phyloP scores from a whole-genome alignment of 1,140 invertebrate genomes.

The Tetramorium alpestre region DNA sequence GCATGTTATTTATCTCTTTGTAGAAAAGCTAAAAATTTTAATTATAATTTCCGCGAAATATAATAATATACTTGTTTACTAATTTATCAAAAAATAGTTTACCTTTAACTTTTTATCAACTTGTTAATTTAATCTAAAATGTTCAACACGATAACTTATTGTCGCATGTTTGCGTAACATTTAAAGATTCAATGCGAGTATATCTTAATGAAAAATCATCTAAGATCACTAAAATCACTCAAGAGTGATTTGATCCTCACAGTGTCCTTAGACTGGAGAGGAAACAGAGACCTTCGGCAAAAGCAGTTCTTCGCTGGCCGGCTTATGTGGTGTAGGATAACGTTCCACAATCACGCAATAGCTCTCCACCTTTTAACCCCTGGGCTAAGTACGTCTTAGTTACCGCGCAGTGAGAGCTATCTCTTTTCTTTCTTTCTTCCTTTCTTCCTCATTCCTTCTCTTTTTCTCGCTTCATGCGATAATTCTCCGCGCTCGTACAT shows the following conservation, averaged over 20 bases:
- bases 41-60: not conserved
- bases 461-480: constrained; percentile 32
- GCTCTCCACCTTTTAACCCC: constrained; percentile 80
- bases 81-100: not conserved
- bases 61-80: not conserved
- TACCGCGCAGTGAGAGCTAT: constrained; percentile 69
- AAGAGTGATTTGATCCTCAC: constrained; percentile 55
- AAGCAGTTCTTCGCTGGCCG: constrained; percentile 74
- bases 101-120: not conserved
- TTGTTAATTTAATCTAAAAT: constrained; percentile 10
- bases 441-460: not conserved
- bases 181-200: constrained; percentile 60
- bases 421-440: constrained; percentile 31
- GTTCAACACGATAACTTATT: constrained; percentile 44
- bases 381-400: constrained; percentile 77
- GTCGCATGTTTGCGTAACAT: constrained; percentile 41
- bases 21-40: not conserved
- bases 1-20: not conserved
- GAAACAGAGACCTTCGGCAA: constrained; percentile 63
- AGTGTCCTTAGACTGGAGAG: constrained; percentile 40
- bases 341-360: constrained; percentile 82
- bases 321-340: constrained; percentile 77
- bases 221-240: constrained; percentile 30
- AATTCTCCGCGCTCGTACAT: constrained; percentile 69
- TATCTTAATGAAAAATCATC: constrained; percentile 69